Conservation (phyloP, 2,113 vertebrate species). For the Ibidorhyncha struthersii region DNA sequence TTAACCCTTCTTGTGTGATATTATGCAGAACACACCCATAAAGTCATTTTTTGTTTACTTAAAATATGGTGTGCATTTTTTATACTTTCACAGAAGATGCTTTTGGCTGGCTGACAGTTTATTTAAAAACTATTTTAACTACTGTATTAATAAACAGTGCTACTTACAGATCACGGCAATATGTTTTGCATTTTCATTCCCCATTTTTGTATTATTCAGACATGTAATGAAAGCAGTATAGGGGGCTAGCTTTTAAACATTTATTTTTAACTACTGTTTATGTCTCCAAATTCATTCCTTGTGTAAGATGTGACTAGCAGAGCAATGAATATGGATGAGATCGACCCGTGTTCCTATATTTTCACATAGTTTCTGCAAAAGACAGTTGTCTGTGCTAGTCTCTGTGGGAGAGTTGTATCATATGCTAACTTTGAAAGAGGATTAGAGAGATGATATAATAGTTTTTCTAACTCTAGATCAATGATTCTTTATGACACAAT, state of each 20-base stretch:
- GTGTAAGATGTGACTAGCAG: conserved; percentile 22
- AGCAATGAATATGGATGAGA: conserved; percentile 21
- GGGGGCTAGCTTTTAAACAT: neutral
- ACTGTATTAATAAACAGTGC: conserved; percentile 32
- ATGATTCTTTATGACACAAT: neutral
- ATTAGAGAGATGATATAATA: conserved; percentile 38
- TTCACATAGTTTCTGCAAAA: conserved; percentile 44
- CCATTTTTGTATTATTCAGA: conserved; percentile 8
- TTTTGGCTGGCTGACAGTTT: conserved; percentile 6
- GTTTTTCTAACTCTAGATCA: conserved; percentile 19
- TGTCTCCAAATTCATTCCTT: conserved; percentile 43
- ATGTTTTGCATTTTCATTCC: conserved; percentile 46
- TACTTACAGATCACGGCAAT: conserved; percentile 30
- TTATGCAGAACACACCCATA: neutral
- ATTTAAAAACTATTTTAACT: conserved; percentile 21
- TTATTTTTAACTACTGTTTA: conserved; percentile 65
- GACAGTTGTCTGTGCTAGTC: neutral
- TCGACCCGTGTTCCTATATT: conserved; percentile 18
- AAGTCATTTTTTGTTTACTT: neutral
- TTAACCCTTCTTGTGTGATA: neutral
- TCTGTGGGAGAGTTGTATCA: neutral
- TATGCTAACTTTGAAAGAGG: conserved; percentile 17
- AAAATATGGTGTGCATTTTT: neutral
- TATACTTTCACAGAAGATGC: neutral
- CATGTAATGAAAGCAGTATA: conserved; percentile 44